Evolutionary conservation across 53 echinoderm and acorn worm species (phyloP).

Genomic region (Apostichopus leukothele): DNA sequence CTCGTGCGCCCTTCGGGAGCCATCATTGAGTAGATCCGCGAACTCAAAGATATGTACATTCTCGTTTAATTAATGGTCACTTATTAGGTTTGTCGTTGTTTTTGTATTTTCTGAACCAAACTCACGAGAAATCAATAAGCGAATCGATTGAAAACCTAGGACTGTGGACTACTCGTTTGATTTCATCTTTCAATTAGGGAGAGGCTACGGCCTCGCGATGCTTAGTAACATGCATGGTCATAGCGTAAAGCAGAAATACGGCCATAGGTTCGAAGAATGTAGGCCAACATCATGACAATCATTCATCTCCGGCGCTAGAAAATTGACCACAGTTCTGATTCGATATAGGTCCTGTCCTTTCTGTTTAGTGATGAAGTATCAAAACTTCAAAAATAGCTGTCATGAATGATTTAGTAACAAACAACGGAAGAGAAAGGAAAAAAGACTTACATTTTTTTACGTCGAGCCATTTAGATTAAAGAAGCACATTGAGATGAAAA

Average conservation of each 20-base stretch:
- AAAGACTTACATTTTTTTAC: too few relatives aligned
- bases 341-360: neutral
- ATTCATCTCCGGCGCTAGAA: neutral
- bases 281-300: too few relatives aligned
- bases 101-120: constrained; percentile 10
- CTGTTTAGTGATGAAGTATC: neutral
- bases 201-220: neutral
- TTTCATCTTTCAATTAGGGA: constrained; percentile 26
- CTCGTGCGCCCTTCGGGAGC: constrained; percentile 13
- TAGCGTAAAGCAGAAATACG: too few relatives aligned
- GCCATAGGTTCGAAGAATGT: too few relatives aligned
- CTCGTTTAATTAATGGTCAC: constrained; percentile 34
- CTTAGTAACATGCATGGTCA: too few relatives aligned
- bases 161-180: neutral
- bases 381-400: neutral
- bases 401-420: neutral
- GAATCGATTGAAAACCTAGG: constrained; percentile 22
- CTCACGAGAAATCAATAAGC: neutral
- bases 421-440: too few relatives aligned
- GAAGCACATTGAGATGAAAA: too few relatives aligned
- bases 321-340: neutral
- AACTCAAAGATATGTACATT: neutral
- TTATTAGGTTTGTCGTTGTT: neutral
- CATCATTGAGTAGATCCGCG: neutral
- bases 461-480: too few relatives aligned